Evolutionary conservation across 1,140 invertebrate species (phyloP).

Genomic region (Drosophila virilis): DNA sequence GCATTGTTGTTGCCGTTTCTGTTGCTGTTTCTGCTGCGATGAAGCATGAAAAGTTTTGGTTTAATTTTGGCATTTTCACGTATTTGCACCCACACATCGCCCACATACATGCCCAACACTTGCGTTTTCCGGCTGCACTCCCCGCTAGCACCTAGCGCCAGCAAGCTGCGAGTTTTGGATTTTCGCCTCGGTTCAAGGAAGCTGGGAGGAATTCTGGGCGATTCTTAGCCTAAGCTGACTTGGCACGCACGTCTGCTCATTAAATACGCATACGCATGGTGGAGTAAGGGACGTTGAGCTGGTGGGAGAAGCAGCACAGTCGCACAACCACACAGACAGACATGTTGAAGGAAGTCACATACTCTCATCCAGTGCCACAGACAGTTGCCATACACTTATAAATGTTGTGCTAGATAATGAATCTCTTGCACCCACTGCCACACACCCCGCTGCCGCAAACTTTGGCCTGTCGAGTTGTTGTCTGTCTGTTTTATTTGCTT

Average conservation of each 20-base stretch:
- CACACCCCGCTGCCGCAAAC: neutral
- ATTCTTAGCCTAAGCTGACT: slow-evolving; percentile 55
- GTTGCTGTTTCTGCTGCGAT: slow-evolving; percentile 55
- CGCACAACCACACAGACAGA: neutral
- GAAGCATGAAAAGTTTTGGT: slow-evolving; percentile 82
- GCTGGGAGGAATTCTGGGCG: slow-evolving; percentile 1
- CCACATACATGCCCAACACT: slow-evolving; percentile 30
- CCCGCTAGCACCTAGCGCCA: slow-evolving; percentile 35
- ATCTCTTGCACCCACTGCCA: slow-evolving; percentile 38
- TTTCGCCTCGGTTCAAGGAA: slow-evolving; percentile 10
- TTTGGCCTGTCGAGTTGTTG: slow-evolving; percentile 38
- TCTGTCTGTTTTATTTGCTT: slow-evolving; percentile 78
- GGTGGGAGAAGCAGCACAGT: neutral
- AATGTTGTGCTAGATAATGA: slow-evolving; percentile 82
- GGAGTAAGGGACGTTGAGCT: neutral
- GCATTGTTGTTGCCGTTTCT: slow-evolving; percentile 11
- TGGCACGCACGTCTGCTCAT: slow-evolving; percentile 81
- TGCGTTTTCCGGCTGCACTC: slow-evolving; percentile 22
- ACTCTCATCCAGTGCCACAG: slow-evolving; percentile 40
- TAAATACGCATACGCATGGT: slow-evolving; percentile 75
- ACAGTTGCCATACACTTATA: slow-evolving; percentile 65
- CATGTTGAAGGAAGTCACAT: slow-evolving; percentile 29
- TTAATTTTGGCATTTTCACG: slow-evolving; percentile 74
- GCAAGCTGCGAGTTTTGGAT: slow-evolving; percentile 26
- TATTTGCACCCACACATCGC: slow-evolving; percentile 40